A percentile compares a stretch with the other conserved stretches of the same genome.
These are phyloP conservation scores for Bergia puertoricense DNA, from an alignment of 92 coral and sea anemone species.

Conservation along the genomic window DNA sequence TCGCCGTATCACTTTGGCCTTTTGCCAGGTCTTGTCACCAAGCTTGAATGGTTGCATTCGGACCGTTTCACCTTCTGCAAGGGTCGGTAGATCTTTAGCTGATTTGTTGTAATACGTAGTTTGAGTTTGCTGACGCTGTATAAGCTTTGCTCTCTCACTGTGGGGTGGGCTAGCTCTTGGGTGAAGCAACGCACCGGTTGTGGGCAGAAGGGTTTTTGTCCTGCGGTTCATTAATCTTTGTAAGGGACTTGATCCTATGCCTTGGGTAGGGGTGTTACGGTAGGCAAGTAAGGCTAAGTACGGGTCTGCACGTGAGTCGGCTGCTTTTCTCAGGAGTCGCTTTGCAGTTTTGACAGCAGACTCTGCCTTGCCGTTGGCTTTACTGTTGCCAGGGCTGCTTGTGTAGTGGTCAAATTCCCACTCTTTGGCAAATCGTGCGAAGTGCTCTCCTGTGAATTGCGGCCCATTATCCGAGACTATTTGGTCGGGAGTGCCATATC, in stretches of 20 bases:
- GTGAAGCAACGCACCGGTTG: conserved; percentile 3
- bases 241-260: not conserved
- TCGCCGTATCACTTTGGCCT: not conserved
- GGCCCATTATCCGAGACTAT: conserved; percentile 5
- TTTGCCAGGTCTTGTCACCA: not conserved
- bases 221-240: conserved; percentile 14
- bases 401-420: no score
- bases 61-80: not conserved
- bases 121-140: conserved; percentile 18
- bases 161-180: not conserved
- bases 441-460: not conserved
- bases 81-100: not conserved
- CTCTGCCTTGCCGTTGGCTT: conserved; percentile 44
- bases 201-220: conserved; percentile 32
- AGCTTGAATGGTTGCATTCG: conserved; percentile 10
- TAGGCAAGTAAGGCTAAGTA: conserved; percentile 27
- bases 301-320: conserved; percentile 40
- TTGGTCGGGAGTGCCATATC: conserved; percentile 3
- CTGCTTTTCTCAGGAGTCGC: conserved; percentile 23
- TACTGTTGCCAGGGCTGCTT: not conserved
- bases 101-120: conserved; percentile 10
- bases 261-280: conserved; percentile 47
- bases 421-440: not conserved
- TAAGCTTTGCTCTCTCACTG: not conserved
- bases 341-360: conserved; percentile 40